Percentiles rank a stretch among this genome's conserved stretches.
Conservation (phyloP, 2,888 invertebrate genomes). For the Polyommatus icarus region DNA sequence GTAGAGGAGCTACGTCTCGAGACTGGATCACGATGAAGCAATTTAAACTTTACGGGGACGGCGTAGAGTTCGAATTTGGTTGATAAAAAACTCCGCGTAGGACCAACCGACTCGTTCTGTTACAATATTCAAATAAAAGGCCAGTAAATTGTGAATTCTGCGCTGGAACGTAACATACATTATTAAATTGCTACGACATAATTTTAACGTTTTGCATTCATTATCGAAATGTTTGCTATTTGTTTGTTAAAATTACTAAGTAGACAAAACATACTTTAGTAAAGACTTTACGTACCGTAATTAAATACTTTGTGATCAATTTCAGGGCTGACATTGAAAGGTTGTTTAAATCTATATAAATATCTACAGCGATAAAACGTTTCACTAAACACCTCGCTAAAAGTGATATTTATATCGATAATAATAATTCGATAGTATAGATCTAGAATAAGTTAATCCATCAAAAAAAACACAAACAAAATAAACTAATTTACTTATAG, state of each 20-base stretch:
- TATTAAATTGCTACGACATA: conserved; percentile 51
- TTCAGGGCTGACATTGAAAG: neutral
- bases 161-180: conserved; percentile 59
- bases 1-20: conserved; percentile 48
- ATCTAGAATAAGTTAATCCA: neutral
- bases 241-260: neutral
- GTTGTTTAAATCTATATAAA: neutral
- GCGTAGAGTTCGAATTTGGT: conserved; percentile 46
- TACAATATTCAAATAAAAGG: conserved; percentile 63
- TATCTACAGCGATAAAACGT: neutral
- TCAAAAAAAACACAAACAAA: neutral
- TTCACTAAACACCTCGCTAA: neutral
- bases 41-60: conserved; percentile 39
- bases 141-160: conserved; percentile 63
- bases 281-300: neutral
- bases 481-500: neutral
- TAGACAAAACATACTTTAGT: neutral
- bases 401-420: neutral
- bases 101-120: conserved; percentile 49
- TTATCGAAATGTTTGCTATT: conserved; percentile 29
- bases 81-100: conserved; percentile 39
- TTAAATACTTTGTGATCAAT: neutral
- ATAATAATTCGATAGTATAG: neutral
- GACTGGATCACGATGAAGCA: conserved; percentile 38
- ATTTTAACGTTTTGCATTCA: conserved; percentile 37